Conservation (phyloP, 2,113 vertebrate species). For the Meles meles region DNA sequence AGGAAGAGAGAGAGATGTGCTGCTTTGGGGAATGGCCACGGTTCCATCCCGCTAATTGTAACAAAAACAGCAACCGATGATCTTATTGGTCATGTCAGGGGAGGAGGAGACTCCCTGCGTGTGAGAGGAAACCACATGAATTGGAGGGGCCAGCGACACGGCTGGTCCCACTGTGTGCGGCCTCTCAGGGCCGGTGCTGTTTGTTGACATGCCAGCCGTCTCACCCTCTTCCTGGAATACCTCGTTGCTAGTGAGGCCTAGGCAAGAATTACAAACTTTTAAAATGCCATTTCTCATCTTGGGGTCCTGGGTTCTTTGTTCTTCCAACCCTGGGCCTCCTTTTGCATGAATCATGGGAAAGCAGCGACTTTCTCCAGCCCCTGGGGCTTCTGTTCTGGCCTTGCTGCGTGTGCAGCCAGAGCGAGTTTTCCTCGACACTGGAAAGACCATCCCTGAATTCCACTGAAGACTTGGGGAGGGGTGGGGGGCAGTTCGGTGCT, state of each 20-base stretch:
- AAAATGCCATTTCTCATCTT: rapidly evolving
- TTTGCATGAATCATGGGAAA: background rate
- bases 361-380: background rate
- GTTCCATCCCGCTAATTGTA: background rate
- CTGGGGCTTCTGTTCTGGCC: background rate
- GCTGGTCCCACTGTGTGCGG: rapidly evolving
- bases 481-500: background rate
- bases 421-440: background rate
- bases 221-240: background rate
- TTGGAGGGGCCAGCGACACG: rapidly evolving
- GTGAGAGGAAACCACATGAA: background rate
- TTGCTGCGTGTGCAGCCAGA: background rate
- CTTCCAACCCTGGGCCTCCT: rapidly evolving
- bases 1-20: background rate
- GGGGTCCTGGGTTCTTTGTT: background rate
- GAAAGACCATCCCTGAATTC: background rate
- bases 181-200: background rate
- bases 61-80: background rate
- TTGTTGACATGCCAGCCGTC: background rate
- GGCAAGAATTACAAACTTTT: background rate
- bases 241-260: rapidly evolving
- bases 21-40: too few relatives aligned
- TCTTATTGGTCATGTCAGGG: background rate
- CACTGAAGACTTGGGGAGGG: background rate
- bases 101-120: background rate